Base-by-base conservation (phyloP, 2,888 invertebrate species). In the Micoletzkya japonica region DNA sequence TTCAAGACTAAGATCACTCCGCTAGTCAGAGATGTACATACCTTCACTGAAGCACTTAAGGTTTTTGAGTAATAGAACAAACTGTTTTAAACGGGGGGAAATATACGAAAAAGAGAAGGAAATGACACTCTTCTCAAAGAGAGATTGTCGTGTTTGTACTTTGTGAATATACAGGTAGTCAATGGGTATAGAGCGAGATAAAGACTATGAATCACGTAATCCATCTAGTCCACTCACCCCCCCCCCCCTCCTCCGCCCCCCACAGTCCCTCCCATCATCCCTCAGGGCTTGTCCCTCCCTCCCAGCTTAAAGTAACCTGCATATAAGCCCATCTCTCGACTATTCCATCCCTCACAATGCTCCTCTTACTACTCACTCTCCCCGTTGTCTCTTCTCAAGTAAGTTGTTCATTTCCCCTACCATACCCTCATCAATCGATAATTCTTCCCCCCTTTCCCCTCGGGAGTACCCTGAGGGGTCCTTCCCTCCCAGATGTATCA, bases 41-140 rank as follows among this genome's bases (percentile, higher is more conserved):
- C 64, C 26, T 37, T 64, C 26, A 36, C 52, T 26, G 64, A 64
- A 64, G 36, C 34, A 26, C 36, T 64, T 2, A 52, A 64, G n/a
- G 64, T 36, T n/a, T 64, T 64, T 36, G 64, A 64, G 24, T 64
- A 17, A 36, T 1, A 2, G n/a, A n/a, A n/a, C n/a, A n/a, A n/a
- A n/a, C n/a, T n/a, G n/a, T n/a, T n/a, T n/a, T n/a, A n/a, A n/a
- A n/a, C n/a, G n/a, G n/a, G n/a, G n/a, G n/a, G n/a, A n/a, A n/a
- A n/a, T n/a, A n/a, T n/a, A n/a, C n/a, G n/a, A n/a, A n/a, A n/a
- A n/a, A n/a, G n/a, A n/a, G n/a, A n/a, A n/a, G n/a, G n/a, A n/a
- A n/a, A n/a, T n/a, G n/a, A n/a, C n/a, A n/a, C n/a, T n/a, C n/a
- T n/a, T n/a, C n/a, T n/a, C n/a, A n/a, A n/a, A n/a, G n/a, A n/a